phyloP scores from a whole-genome alignment of 37 sponge, comb jelly and placozoan genomes.

The Dysidea cf. avara region DNA sequence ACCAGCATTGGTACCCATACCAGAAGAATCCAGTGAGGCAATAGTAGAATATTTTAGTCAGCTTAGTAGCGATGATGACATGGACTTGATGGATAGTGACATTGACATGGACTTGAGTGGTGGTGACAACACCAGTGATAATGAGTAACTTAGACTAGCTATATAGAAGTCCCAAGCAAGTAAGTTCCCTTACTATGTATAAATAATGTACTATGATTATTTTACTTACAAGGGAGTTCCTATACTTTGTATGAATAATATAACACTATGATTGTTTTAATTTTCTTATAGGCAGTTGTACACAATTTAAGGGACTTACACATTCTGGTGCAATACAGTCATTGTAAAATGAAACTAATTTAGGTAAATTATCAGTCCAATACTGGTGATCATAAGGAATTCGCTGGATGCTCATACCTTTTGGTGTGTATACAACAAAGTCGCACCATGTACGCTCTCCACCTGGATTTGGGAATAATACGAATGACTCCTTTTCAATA shows the following conservation, averaged over 20 bases:
- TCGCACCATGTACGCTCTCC: slow-evolving; percentile 56
- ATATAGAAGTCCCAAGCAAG: no score
- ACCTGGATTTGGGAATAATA: slow-evolving; percentile 60
- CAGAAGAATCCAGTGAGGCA: slow-evolving; percentile 4
- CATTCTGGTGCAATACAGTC: slow-evolving; percentile 60
- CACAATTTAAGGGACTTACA: slow-evolving; percentile 54
- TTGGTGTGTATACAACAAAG: slow-evolving; percentile 50
- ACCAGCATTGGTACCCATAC: slow-evolving; percentile 27
- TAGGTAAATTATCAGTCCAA: slow-evolving; percentile 32
- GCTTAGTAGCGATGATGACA: neutral
- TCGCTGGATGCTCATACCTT: slow-evolving; percentile 41
- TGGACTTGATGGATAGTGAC: neutral
- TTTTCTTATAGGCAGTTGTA: slow-evolving; percentile 6
- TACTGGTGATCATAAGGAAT: slow-evolving; percentile 34
- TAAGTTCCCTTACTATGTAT: no score
- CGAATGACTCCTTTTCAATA: slow-evolving; percentile 23
- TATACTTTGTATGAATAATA: no score
- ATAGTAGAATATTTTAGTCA: slow-evolving; percentile 17
- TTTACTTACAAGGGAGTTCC: no score
- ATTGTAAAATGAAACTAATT: slow-evolving; percentile 50
- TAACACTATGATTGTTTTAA: no score
- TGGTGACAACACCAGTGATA: no score
- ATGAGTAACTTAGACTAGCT: no score
- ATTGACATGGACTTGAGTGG: no score
- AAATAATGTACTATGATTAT: no score